Conservation (phyloP, 1,140 invertebrate species). For the Zaprionus taronus region DNA sequence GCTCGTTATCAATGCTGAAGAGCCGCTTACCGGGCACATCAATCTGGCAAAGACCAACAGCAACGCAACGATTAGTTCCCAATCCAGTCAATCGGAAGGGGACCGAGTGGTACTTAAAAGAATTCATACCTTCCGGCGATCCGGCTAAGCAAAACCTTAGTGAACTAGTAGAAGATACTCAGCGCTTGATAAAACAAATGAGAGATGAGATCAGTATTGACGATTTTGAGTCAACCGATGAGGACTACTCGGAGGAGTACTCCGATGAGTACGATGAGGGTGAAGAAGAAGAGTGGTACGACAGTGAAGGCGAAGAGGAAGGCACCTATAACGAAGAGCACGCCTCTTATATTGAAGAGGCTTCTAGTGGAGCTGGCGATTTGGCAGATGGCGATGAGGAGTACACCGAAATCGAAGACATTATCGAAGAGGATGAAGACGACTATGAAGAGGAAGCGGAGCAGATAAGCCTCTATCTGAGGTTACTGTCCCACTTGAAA, state of each 20-base stretch:
- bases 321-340: slow-evolving; percentile 64
- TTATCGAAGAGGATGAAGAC: slow-evolving; percentile 59
- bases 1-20: slow-evolving; percentile 26
- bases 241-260: slow-evolving; percentile 85
- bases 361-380: slow-evolving; percentile 56
- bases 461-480: slow-evolving; percentile 17
- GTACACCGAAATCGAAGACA: slow-evolving; percentile 68
- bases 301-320: slow-evolving; percentile 84
- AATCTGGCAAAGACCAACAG: slow-evolving; percentile 50
- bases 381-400: slow-evolving; percentile 36
- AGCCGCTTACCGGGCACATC: slow-evolving; percentile 3
- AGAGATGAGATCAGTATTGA: slow-evolving; percentile 87
- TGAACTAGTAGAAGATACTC: slow-evolving; percentile 86
- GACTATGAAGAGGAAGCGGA: slow-evolving; percentile 33
- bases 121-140: slow-evolving; percentile 76
- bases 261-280: slow-evolving; percentile 83
- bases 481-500: slow-evolving; percentile 28
- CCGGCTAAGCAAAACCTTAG: slow-evolving; percentile 85
- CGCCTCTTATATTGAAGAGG: slow-evolving; percentile 58
- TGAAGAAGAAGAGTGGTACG: slow-evolving; percentile 85
- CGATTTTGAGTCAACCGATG: slow-evolving; percentile 85
- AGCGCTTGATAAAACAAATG: slow-evolving; percentile 87
- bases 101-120: slow-evolving; percentile 56
- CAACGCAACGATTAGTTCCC: slow-evolving; percentile 48
- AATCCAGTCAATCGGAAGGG: slow-evolving; percentile 50